Evolutionary conservation across 2,797 vertebrate genomes (phyloP).

Genomic region (Sternarchorhynchus goeldii): DNA sequence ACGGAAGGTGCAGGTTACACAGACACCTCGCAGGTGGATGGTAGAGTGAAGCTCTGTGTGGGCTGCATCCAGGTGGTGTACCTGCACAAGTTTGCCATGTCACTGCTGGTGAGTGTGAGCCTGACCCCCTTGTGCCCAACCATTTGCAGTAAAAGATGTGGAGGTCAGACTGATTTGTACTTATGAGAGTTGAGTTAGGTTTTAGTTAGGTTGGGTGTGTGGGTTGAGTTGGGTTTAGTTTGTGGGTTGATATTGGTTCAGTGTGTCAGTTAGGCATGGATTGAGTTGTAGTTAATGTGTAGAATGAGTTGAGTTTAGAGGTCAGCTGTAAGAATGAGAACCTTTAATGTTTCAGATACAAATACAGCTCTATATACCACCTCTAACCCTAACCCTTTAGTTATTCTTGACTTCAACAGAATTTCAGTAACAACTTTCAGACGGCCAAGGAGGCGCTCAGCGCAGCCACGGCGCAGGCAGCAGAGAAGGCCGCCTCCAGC

Average conservation of each 20-base stretch:
- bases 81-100: constrained; percentile 91
- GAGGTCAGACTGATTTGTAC: too few relatives aligned
- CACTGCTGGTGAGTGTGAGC: constrained; percentile 84
- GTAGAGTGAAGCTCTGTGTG: constrained; percentile 85
- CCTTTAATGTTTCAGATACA: not conserved
- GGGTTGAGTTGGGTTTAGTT: not conserved
- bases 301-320: too few relatives aligned
- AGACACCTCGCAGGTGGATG: constrained; percentile 88
- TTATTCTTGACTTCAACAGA: constrained; percentile 62
- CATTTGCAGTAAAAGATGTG: too few relatives aligned
- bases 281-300: too few relatives aligned
- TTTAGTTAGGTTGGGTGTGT: too few relatives aligned
- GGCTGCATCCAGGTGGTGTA: constrained; percentile 95
- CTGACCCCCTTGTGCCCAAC: not conserved
- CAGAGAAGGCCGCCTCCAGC: constrained; percentile 90
- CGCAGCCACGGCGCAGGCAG: constrained; percentile 87
- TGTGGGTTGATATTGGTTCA: not conserved
- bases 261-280: not conserved
- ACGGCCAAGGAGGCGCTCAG: constrained; percentile 85
- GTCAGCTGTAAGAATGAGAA: too few relatives aligned
- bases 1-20: constrained; percentile 84
- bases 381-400: not conserved
- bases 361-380: not conserved
- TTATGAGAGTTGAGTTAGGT: too few relatives aligned
- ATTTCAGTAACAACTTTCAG: constrained; percentile 86